A percentile compares a stretch with the other conserved stretches of the same genome.
Evolutionary conservation across 1,140 invertebrate genomes (phyloP).

Genomic region (Nixonia krombeini): DNA sequence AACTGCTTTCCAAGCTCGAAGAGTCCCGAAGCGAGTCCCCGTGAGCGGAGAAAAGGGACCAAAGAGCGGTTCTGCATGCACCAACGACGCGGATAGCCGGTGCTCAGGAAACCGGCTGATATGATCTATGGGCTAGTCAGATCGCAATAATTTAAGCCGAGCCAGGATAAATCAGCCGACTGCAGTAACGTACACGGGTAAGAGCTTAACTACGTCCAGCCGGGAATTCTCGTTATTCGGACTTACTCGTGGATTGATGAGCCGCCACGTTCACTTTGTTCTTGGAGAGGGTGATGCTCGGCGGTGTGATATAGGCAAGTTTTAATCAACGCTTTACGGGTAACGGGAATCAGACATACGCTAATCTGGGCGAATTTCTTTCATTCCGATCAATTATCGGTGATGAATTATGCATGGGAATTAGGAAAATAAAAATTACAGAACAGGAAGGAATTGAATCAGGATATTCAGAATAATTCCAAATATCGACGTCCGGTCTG

Average conservation of each 20-base stretch:
- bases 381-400: too few relatives aligned
- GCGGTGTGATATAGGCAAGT: constrained; percentile 10
- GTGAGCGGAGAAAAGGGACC: constrained; percentile 18
- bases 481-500: too few relatives aligned
- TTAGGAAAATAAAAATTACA: too few relatives aligned
- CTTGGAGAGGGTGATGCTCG: constrained; percentile 21
- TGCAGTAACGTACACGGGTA: background rate
- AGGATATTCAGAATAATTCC: too few relatives aligned
- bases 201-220: constrained; percentile 3
- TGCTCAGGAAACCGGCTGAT: constrained; percentile 59
- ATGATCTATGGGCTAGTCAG: constrained; percentile 63
- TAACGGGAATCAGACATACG: too few relatives aligned
- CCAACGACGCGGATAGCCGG: constrained; percentile 32
- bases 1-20: constrained; percentile 59
- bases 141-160: constrained; percentile 59
- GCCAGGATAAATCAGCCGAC: constrained; percentile 55
- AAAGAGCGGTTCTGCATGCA: background rate
- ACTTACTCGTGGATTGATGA: constrained; percentile 30
- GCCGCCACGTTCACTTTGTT: constrained; percentile 12
- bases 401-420: too few relatives aligned
- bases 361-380: too few relatives aligned
- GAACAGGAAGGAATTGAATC: too few relatives aligned
- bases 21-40: constrained; percentile 2
- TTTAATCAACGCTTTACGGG: constrained; percentile 13
- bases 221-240: constrained; percentile 21